Conservation (phyloP, 2,113 vertebrate genomes). For the Serinus canaria region DNA sequence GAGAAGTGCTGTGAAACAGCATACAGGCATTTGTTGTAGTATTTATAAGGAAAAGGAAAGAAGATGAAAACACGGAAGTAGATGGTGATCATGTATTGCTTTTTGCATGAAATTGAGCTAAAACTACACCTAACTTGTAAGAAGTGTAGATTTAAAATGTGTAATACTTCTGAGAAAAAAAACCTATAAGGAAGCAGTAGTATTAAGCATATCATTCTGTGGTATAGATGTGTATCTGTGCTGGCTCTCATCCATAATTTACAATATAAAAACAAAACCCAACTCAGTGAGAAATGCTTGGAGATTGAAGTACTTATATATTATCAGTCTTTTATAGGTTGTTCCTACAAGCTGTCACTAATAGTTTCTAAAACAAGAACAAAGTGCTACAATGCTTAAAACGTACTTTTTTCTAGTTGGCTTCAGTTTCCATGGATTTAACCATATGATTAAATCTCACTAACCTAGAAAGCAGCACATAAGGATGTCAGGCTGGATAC, state of each 20-base stretch:
- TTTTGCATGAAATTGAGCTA: background rate
- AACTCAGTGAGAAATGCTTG: constrained; percentile 20
- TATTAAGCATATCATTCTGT: constrained; percentile 42
- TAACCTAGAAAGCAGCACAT: background rate
- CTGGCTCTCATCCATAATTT: constrained; percentile 44
- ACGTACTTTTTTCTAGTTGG: background rate
- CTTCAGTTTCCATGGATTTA: background rate
- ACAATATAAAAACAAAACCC: background rate
- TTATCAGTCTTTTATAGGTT: background rate
- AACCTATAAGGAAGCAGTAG: background rate
- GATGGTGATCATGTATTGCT: background rate
- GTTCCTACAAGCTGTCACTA: background rate
- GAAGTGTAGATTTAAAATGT: constrained; percentile 34
- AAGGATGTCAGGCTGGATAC: background rate
- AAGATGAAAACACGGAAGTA: background rate
- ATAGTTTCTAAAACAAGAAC: background rate
- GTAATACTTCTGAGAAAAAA: background rate
- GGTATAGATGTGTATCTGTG: constrained; percentile 11
- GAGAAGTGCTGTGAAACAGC: background rate
- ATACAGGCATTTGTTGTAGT: constrained; percentile 4
- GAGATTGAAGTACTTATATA: background rate
- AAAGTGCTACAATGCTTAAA: background rate
- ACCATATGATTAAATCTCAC: background rate
- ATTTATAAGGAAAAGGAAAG: background rate
- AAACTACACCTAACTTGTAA: background rate